Conservation (phyloP, 2,113 vertebrate genomes). For the Psephotus haematonotus region DNA sequence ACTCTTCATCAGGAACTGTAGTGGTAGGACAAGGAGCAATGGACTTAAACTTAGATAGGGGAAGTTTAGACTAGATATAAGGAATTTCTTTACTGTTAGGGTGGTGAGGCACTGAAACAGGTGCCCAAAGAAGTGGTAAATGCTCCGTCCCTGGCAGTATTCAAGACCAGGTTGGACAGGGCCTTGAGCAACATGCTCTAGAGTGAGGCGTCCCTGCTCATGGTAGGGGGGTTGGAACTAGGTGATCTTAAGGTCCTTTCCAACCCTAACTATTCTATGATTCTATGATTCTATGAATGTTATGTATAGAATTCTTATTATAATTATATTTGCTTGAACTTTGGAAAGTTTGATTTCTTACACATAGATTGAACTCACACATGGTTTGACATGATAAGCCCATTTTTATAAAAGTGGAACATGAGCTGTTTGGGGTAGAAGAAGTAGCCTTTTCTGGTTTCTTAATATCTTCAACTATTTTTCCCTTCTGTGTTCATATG, state of each 20-base stretch:
- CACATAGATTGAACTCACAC: background rate
- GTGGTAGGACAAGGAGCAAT: background rate
- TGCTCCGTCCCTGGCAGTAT: background rate
- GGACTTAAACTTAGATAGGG: background rate
- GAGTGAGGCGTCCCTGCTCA: background rate
- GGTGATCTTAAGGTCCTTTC: background rate
- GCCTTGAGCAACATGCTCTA: background rate
- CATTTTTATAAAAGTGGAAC: background rate
- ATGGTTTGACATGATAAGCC: background rate
- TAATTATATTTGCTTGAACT: background rate
- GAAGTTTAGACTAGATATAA: background rate
- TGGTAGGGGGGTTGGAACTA: background rate
- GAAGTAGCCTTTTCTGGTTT: background rate
- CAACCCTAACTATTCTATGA: background rate
- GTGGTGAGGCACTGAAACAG: background rate
- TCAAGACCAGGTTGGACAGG: background rate
- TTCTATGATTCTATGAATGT: background rate
- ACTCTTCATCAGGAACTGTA: background rate
- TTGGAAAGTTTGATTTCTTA: background rate
- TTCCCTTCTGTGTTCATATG: background rate
- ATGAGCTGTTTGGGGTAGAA: rapidly evolving
- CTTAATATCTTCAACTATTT: background rate
- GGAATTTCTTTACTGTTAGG: background rate
- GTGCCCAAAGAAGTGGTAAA: background rate
- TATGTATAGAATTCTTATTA: background rate